Evolutionary conservation across 1,140 invertebrate species (phyloP).

Genomic region (Drosophila varians): DNA sequence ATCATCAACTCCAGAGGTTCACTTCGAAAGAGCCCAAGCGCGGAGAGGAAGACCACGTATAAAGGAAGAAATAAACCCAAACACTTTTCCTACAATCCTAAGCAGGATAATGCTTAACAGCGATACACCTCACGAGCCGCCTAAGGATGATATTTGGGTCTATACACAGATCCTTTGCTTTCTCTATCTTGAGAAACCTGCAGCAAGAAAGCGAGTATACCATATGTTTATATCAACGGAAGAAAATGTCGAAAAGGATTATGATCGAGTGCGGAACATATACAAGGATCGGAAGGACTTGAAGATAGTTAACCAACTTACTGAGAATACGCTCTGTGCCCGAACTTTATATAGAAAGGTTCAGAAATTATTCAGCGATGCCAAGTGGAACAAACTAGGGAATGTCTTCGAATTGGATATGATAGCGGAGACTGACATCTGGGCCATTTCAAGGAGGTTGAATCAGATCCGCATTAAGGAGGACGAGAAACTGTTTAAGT

Average conservation of each 20-base stretch:
- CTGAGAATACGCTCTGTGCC: slow-evolving; percentile 14
- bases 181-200: slow-evolving; percentile 19
- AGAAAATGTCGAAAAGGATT: neutral
- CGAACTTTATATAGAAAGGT: neutral
- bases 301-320: slow-evolving; percentile 4
- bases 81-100: neutral
- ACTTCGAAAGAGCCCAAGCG: neutral
- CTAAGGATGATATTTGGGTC: neutral
- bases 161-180: slow-evolving; percentile 9
- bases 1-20: neutral
- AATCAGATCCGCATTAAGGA: neutral
- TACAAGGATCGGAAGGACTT: slow-evolving; percentile 22
- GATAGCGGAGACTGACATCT: neutral
- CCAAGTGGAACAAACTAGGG: slow-evolving; percentile 29
- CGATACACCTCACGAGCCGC: neutral
- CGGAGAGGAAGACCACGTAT: neutral
- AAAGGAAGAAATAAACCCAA: neutral
- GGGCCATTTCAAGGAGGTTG: neutral
- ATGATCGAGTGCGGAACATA: neutral
- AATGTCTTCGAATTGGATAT: slow-evolving; percentile 30
- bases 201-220: slow-evolving; percentile 10
- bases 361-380: slow-evolving; percentile 10
- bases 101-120: slow-evolving; percentile 5
- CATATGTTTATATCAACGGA: slow-evolving; percentile 26
- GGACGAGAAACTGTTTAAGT: slow-evolving; percentile 12